Evolutionary conservation across 1,140 invertebrate genomes (phyloP).

Genomic region (Cotesia typhae): DNA sequence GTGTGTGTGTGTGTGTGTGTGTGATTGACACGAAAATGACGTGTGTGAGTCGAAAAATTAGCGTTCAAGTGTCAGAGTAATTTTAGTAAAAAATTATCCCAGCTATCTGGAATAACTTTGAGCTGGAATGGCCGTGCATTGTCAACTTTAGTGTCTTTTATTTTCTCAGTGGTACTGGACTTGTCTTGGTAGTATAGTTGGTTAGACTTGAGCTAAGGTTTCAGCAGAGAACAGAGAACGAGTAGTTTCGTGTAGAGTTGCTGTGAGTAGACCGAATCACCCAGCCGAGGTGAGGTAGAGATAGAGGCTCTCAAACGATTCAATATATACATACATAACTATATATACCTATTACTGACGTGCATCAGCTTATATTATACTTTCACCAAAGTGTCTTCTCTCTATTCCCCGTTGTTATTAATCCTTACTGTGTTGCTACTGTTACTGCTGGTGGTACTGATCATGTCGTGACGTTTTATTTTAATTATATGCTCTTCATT

Average conservation of each 20-base stretch:
- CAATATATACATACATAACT: not conserved
- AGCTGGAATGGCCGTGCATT: constrained; percentile 52
- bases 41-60: constrained; percentile 29
- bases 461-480: constrained; percentile 1
- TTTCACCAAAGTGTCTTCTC: constrained; percentile 32
- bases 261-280: constrained; percentile 1
- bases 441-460: not conserved
- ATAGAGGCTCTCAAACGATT: constrained; percentile 31
- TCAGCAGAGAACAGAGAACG: constrained; percentile 3
- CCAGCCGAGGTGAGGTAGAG: constrained; percentile 27
- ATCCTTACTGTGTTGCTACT: not conserved
- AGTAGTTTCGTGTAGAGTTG: constrained; percentile 1
- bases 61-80: constrained; percentile 47
- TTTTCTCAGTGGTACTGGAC: not conserved
- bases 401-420: not conserved
- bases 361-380: constrained; percentile 24
- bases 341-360: constrained; percentile 25
- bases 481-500: no score
- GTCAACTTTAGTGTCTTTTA: constrained; percentile 26
- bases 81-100: no score
- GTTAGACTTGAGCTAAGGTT: constrained; percentile 5
- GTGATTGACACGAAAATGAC: constrained; percentile 14
- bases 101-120: constrained; percentile 34
- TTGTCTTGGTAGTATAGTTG: constrained; percentile 12
- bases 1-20: no score